Evolutionary conservation across 1,140 invertebrate species (phyloP).

Genomic region (Drosophila sechellia): DNA sequence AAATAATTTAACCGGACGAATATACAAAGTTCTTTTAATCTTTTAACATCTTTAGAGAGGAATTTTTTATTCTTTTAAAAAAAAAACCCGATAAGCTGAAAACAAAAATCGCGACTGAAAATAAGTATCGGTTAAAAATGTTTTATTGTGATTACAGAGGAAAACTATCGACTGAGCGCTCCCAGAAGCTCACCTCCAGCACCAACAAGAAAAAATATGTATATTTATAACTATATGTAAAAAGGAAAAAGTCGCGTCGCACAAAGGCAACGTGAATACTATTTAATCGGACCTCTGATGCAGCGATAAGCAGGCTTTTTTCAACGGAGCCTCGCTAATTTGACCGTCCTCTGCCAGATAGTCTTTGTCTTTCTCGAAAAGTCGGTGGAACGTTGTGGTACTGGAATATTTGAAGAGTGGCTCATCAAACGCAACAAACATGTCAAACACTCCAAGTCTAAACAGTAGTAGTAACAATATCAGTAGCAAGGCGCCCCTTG

Average conservation of each 20-base stretch:
- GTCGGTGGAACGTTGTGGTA: neutral
- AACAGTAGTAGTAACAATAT: slow-evolving; percentile 70
- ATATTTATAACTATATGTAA: slow-evolving; percentile 4
- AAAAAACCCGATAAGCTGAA: no score
- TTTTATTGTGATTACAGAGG: neutral
- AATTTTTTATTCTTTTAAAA: no score
- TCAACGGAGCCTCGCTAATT: neutral
- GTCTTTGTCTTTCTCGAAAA: slow-evolving; percentile 6
- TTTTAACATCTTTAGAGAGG: no score
- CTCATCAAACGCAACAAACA: slow-evolving; percentile 51
- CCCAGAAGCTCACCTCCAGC: neutral
- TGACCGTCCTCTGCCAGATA: slow-evolving; percentile 2
- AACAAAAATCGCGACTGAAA: neutral
- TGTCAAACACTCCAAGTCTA: slow-evolving; percentile 80
- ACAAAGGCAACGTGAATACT: neutral
- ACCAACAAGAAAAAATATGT: slow-evolving; percentile 9
- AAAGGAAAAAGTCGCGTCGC: slow-evolving; percentile 7
- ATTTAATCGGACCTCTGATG: neutral
- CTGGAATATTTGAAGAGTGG: slow-evolving; percentile 1
- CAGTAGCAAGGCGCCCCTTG: slow-evolving; percentile 58
- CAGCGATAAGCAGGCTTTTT: neutral
- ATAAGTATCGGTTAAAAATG: neutral
- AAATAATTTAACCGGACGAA: no score
- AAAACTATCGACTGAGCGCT: neutral
- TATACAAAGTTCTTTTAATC: no score